Evolutionary conservation across 2,113 vertebrate genomes (phyloP).

Genomic region (Stomatorhinus ivindoensis): DNA sequence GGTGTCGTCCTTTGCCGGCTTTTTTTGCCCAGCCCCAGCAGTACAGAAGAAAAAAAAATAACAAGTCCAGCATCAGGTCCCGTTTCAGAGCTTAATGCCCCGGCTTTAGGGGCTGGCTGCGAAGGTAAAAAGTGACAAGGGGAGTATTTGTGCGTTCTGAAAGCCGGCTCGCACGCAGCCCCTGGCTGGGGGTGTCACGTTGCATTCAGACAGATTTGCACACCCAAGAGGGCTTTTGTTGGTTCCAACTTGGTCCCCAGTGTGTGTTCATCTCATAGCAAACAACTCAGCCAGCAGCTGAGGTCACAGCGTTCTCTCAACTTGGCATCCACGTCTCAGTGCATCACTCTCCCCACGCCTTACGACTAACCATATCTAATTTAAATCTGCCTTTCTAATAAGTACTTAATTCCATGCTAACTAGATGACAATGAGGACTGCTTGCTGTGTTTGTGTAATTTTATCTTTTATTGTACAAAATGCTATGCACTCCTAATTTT

Average conservation of each 20-base stretch:
- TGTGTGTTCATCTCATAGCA: background rate
- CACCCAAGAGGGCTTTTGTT: slow-evolving; percentile 4
- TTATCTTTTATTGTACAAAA: background rate
- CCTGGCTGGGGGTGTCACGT: background rate
- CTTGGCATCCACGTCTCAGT: background rate
- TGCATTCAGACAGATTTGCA: slow-evolving; percentile 2
- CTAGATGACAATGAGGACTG: background rate
- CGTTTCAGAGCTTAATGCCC: background rate
- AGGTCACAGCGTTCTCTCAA: background rate
- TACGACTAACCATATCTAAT: background rate
- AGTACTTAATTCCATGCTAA: background rate
- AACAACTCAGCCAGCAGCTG: background rate
- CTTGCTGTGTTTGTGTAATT: background rate
- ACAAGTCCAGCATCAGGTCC: background rate
- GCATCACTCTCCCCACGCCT: background rate
- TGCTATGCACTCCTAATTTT: background rate
- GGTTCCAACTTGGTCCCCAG: background rate
- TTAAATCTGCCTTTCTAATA: background rate
- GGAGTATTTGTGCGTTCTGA: background rate
- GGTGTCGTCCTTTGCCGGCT: background rate
- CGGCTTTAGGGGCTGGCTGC: background rate
- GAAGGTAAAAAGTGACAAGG: background rate
- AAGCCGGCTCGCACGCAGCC: background rate
- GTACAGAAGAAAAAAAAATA: background rate
- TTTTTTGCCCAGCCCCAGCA: background rate